Evolutionary conservation across 2,113 vertebrate genomes (phyloP), one percentile per base, ranked within the genome.

Genomic region (Macroglossus sobrinus): DNA sequence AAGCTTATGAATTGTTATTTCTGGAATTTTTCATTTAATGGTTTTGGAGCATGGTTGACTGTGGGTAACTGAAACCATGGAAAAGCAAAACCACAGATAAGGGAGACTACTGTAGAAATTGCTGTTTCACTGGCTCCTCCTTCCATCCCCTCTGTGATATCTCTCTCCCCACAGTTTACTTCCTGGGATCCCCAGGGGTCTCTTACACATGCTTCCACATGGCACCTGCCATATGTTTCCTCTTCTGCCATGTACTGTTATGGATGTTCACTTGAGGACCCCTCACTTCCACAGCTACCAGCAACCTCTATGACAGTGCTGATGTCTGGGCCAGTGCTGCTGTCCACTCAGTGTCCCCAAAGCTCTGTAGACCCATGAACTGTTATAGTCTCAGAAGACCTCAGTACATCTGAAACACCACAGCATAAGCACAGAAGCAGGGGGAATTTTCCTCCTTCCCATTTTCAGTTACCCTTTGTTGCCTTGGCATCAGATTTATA

Each of bases 141-240:
- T 66, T 28, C n/a, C 1, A 13, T 24, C 21, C 28, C 6, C 3
- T 80, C 86, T 59, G 33, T 35, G 93, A 50, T 9, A 9, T 71
- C 33, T 75, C 55, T 59, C 19, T 10, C 50, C 7, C 1, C 43
- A 18, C 9, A 11, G 2, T 69, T 63, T 35, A 26, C 72, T 69
- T 64, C 50, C 10, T 9, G 69, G 43, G 55, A 26, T 68, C 28
- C 1, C 35, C 63, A 35, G 47, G 33, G 24, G 38, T 9, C n/a
- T 55, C 16, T 8, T 63, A 57, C 53, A 26, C 0, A 0, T 47
- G 59, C 33, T 45, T n/a, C 14, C 35, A 5, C 18, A 4, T 9
- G 18, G 38, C 13, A 57, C 30, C 40, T 38, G 30, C 50, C 12
- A 3, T 1, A 28, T 3, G 43, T 78, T 84, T 86, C 47, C 40